A percentile compares a stretch with the other conserved stretches of the same genome.
phyloP scores from a whole-genome alignment of 2,888 invertebrate genomes.

The Lamproptera curius region DNA sequence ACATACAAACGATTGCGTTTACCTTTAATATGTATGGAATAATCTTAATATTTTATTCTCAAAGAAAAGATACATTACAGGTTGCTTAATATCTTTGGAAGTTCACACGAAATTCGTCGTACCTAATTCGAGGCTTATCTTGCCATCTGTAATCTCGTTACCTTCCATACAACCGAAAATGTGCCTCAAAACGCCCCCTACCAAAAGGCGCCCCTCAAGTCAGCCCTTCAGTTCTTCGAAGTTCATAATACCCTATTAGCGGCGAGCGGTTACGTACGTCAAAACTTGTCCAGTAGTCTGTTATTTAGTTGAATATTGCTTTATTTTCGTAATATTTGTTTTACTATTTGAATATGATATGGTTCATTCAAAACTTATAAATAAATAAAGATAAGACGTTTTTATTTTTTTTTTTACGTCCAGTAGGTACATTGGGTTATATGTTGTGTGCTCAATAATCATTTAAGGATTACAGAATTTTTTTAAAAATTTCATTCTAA shows the following conservation, averaged over 20 bases:
- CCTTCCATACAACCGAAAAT: slow-evolving; percentile 49
- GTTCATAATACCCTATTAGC: slow-evolving; percentile 76
- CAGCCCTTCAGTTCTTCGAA: slow-evolving; percentile 54
- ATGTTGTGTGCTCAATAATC: too few species aligned
- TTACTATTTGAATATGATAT: too few species aligned
- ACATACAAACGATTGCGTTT: too few species aligned
- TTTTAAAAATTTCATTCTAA: too few species aligned
- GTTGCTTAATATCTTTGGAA: slow-evolving; percentile 66
- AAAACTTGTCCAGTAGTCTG: slow-evolving; percentile 33
- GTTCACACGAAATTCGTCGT: slow-evolving; percentile 74
- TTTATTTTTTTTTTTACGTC: too few species aligned
- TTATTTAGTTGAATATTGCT: too few species aligned
- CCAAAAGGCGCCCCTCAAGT: slow-evolving; percentile 35
- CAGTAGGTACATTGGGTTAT: too few species aligned
- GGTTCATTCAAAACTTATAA: too few species aligned
- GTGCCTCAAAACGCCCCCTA: slow-evolving; percentile 55
- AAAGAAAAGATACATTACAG: slow-evolving; percentile 53
- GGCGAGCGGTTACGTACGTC: slow-evolving; percentile 52
- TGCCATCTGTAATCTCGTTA: slow-evolving; percentile 72
- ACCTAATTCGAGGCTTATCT: slow-evolving; percentile 75
- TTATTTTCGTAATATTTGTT: too few species aligned
- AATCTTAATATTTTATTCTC: slow-evolving; percentile 69
- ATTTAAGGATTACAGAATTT: too few species aligned
- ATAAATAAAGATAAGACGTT: too few species aligned
- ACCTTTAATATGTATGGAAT: too few species aligned